Conservation (phyloP, 2,888 invertebrate species). For the Caenorhabditis virilis region DNA sequence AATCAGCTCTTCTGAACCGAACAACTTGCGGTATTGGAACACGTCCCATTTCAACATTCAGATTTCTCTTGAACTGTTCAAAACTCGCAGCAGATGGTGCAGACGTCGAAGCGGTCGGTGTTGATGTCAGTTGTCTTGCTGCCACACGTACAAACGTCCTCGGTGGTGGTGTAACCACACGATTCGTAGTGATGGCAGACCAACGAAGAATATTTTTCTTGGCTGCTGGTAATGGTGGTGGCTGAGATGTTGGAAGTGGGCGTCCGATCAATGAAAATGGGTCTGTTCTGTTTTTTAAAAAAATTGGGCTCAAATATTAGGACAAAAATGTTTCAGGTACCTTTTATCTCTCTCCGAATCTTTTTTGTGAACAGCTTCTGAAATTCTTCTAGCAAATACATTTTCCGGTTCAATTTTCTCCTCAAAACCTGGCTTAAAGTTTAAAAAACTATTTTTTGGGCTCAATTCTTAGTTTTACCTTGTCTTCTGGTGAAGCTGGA, state of each 20-base stretch:
- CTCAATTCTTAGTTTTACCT: neutral
- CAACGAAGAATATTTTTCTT: constrained; percentile 19
- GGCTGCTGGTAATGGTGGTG: neutral
- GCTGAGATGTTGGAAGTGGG: neutral
- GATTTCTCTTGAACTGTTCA: too few relatives aligned
- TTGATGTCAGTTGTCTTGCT: constrained; percentile 1
- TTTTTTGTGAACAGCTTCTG: too few relatives aligned
- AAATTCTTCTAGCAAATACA: too few relatives aligned
- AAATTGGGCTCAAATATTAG: too few relatives aligned
- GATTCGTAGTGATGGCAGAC: constrained; percentile 8
- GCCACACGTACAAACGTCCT: neutral
- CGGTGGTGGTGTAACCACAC: constrained; percentile 9
- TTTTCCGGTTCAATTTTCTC: too few relatives aligned
- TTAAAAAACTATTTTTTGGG: neutral
- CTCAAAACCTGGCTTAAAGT: neutral
- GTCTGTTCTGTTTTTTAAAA: neutral
- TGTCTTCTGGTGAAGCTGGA: neutral
- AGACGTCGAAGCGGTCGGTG: neutral
- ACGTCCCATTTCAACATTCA: too few relatives aligned
- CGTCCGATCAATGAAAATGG: neutral
- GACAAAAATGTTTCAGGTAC: too few relatives aligned
- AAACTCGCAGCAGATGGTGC: too few relatives aligned
- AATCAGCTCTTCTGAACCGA: neutral
- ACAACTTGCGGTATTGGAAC: too few relatives aligned
- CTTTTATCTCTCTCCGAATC: too few relatives aligned